A percentile compares a stretch with the other conserved stretches of the same genome.
These are phyloP conservation scores for Chrysolina oricalcia DNA, from an alignment of 2,888 invertebrate genomes.

Conservation along the genomic window DNA sequence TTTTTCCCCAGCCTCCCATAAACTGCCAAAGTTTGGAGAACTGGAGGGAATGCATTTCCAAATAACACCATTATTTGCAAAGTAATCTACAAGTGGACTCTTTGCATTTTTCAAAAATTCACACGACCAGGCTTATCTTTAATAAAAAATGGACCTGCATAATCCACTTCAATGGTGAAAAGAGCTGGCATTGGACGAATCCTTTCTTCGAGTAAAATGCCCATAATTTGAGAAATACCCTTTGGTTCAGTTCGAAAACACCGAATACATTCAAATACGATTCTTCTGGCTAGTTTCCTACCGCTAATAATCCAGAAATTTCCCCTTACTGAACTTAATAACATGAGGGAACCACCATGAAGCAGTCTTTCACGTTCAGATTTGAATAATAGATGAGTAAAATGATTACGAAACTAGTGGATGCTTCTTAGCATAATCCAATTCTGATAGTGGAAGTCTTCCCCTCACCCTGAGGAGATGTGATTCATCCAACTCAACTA, in stretches of 20 bases:
- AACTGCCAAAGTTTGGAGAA: slow-evolving; percentile 61
- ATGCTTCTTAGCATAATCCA: too few species aligned
- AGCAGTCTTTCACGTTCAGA: too few species aligned
- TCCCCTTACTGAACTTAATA: slow-evolving; percentile 34
- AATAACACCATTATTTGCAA: too few species aligned
- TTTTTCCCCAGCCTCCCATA: slow-evolving; percentile 61
- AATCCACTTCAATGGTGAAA: slow-evolving; percentile 39
- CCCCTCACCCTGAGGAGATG: slow-evolving; percentile 28
- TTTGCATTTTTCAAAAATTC: slow-evolving; percentile 25
- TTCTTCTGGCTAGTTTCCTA: slow-evolving; percentile 33
- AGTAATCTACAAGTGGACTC: not conserved
- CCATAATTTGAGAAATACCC: slow-evolving; percentile 32
- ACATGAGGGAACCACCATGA: slow-evolving; percentile 22
- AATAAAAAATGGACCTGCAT: slow-evolving; percentile 44
- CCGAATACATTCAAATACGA: slow-evolving; percentile 30
- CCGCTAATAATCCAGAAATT: slow-evolving; percentile 34
- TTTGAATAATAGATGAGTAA: slow-evolving; percentile 27
- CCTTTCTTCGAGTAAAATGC: slow-evolving; percentile 38
- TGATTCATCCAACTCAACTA: slow-evolving; percentile 18
- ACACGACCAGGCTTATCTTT: slow-evolving; percentile 34
- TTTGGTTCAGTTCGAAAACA: slow-evolving; percentile 37
- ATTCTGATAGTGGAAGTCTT: slow-evolving; percentile 22
- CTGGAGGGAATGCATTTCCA: too few species aligned
- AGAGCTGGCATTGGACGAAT: slow-evolving; percentile 40
- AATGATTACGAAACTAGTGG: slow-evolving; percentile 27